These are phyloP conservation scores for Esox lucius DNA, from an alignment of 2,797 vertebrate species.

Conservation along the genomic window DNA sequence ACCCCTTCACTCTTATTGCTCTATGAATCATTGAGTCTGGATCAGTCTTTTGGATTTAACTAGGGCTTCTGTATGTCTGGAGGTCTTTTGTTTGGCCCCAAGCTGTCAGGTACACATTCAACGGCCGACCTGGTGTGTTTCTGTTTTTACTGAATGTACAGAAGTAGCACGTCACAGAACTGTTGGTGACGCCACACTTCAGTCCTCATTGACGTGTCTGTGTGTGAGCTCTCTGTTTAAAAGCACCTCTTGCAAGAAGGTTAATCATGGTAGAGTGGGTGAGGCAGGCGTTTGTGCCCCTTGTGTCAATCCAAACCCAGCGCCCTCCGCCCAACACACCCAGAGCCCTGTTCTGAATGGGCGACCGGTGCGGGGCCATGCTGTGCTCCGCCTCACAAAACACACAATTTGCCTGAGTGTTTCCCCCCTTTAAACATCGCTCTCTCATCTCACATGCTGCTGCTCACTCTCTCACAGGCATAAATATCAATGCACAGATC, in stretches of 20 bases:
- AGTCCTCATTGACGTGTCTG: not conserved
- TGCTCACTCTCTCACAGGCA: slow-evolving; percentile 1
- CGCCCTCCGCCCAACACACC: slow-evolving; percentile 5
- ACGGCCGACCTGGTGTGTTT: not conserved
- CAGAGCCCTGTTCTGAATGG: slow-evolving; percentile 4
- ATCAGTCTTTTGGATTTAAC: not conserved
- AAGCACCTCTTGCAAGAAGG: slow-evolving; percentile 6
- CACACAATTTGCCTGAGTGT: slow-evolving; percentile 37
- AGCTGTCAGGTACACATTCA: not conserved
- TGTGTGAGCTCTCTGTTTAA: not conserved
- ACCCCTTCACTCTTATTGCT: not conserved
- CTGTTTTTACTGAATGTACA: not conserved
- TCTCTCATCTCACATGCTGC: slow-evolving; percentile 19
- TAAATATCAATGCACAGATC: slow-evolving; percentile 12
- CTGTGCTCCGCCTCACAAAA: slow-evolving; percentile 6
- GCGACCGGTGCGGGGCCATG: slow-evolving; percentile 4
- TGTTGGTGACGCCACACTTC: no score
- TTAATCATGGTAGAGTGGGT: slow-evolving; percentile 7
- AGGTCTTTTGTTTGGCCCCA: not conserved
- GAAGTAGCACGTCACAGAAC: not conserved
- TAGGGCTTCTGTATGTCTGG: not conserved
- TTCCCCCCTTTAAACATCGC: slow-evolving; percentile 14
- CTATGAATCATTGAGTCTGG: not conserved
- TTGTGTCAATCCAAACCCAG: not conserved
- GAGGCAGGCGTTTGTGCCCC: slow-evolving; percentile 1